phyloP scores from a whole-genome alignment of 2,888 invertebrate species.

The Candidula unifasciata region DNA sequence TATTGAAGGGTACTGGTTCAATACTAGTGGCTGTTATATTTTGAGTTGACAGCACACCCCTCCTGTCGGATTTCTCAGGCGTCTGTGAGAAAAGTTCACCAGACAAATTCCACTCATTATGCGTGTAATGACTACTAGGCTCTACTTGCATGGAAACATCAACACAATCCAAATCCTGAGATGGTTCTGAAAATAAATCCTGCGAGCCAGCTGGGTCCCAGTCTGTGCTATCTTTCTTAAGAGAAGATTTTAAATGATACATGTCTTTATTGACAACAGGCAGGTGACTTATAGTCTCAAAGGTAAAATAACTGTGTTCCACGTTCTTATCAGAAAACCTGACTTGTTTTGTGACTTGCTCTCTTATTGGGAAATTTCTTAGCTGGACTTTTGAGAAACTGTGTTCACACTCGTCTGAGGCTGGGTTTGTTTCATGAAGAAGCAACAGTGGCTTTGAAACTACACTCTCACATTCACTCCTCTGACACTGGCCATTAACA shows the following conservation, averaged over 20 bases:
- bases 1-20: neutral
- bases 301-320: neutral
- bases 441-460: neutral
- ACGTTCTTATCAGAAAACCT: neutral
- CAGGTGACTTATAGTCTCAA: neutral
- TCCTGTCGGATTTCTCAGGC: neutral
- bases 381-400: neutral
- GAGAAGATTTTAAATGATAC: neutral
- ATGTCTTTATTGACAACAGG: neutral
- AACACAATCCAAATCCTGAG: neutral
- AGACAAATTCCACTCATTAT: neutral
- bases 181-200: slow-evolving; percentile 18
- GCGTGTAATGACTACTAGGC: neutral
- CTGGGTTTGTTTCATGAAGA: neutral
- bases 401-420: too few species aligned
- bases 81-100: slow-evolving; percentile 9
- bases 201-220: neutral
- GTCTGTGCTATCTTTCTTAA: neutral
- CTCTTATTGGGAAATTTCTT: neutral
- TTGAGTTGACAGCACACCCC: neutral
- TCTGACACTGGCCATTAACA: neutral
- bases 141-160: too few species aligned
- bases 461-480: neutral
- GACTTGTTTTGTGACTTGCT: neutral
- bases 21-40: too few species aligned